phyloP scores from a whole-genome alignment of 2,797 vertebrate genomes.

The Acanthurus lineatus region DNA sequence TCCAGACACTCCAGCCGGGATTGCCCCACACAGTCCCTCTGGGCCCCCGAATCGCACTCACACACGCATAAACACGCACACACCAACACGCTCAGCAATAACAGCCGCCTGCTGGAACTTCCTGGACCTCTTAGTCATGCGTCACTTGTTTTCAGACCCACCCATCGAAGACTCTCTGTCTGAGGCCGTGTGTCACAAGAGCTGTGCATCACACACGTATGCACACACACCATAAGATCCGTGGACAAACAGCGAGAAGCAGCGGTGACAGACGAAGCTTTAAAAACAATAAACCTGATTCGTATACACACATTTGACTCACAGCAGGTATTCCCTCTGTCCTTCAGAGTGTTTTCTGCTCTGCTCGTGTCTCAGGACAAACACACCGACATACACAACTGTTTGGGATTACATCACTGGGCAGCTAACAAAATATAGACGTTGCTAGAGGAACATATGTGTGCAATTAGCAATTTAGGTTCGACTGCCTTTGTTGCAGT shows the following conservation, averaged over 20 bases:
- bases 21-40: constrained; percentile 73
- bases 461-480: constrained; percentile 62
- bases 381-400: constrained; percentile 50
- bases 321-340: constrained; percentile 53
- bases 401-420: constrained; percentile 70
- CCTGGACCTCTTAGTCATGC: constrained; percentile 81
- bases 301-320: constrained; percentile 44
- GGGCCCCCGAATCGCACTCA: constrained; percentile 64
- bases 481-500: constrained; percentile 40
- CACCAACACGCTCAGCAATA: constrained; percentile 72
- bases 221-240: constrained; percentile 24
- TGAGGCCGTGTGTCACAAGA: constrained; percentile 72
- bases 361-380: constrained; percentile 64
- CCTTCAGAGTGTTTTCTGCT: constrained; percentile 63
- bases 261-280: constrained; percentile 43
- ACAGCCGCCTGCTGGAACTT: constrained; percentile 78
- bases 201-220: constrained; percentile 35
- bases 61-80: constrained; percentile 49
- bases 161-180: constrained; percentile 72
- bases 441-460: constrained; percentile 70
- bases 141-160: constrained; percentile 82
- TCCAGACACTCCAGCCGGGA: constrained; percentile 76
- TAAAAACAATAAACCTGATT: constrained; percentile 35
- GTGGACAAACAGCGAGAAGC: constrained; percentile 46
- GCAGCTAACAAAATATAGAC: constrained; percentile 76